A percentile compares a stretch with the other conserved stretches of the same genome.
These are phyloP conservation scores for Semnornis frantzii DNA, from an alignment of 2,113 vertebrate genomes.

Conservation along the genomic window DNA sequence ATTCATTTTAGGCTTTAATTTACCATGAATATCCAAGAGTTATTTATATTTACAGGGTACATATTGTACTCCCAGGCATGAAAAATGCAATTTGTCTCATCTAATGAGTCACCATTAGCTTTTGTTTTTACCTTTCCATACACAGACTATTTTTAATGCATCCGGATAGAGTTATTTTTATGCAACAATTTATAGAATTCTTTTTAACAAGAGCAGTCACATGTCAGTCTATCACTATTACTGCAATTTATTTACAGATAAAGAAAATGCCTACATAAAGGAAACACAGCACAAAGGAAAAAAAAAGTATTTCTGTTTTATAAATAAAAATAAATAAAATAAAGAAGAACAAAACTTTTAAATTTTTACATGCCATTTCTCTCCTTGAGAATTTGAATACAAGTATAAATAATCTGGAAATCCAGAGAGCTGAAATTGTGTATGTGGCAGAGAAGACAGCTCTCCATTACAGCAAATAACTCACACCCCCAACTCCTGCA, in stretches of 20 bases:
- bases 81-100: conserved; percentile 18
- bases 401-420: background rate
- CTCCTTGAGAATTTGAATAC: background rate
- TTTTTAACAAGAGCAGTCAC: background rate
- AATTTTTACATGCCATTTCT: background rate
- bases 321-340: background rate
- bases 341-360: background rate
- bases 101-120: conserved; percentile 16
- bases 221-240: background rate
- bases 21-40: background rate
- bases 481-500: background rate
- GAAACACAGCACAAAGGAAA: background rate
- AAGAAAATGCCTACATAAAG: background rate
- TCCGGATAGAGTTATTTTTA: conserved; percentile 36
- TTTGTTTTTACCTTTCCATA: conserved; percentile 27
- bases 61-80: background rate
- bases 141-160: background rate
- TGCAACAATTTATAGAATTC: background rate
- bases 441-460: background rate
- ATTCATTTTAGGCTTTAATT: conserved; percentile 13
- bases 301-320: background rate
- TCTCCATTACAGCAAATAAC: background rate
- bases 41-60: conserved; percentile 25
- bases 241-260: background rate
- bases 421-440: background rate